A percentile compares a stretch with the other conserved stretches of the same genome.
phyloP scores from a whole-genome alignment of 2,797 vertebrate species.

The Myripristis jacobus region DNA sequence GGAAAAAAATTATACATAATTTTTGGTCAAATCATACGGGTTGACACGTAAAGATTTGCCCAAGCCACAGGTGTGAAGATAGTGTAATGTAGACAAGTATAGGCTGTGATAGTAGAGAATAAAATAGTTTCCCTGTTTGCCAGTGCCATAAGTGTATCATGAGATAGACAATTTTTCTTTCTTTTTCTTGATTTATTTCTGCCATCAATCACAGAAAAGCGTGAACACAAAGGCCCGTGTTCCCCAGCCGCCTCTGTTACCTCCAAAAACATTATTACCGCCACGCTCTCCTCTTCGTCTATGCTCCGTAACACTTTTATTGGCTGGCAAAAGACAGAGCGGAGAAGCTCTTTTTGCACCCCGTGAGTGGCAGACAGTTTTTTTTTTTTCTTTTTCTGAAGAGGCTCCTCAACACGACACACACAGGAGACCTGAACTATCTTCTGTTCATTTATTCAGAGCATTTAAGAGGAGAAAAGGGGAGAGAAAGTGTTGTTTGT shows the following conservation, averaged over 20 bases:
- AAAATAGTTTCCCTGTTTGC: too few species aligned
- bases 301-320: slow-evolving; percentile 37
- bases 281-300: not conserved
- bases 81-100: not conserved
- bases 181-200: slow-evolving; percentile 4
- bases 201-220: not conserved
- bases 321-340: slow-evolving; percentile 17
- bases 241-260: slow-evolving; percentile 18
- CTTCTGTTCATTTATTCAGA: slow-evolving; percentile 30
- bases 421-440: slow-evolving; percentile 23
- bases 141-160: not conserved
- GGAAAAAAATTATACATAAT: too few species aligned
- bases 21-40: too few species aligned
- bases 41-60: too few species aligned
- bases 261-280: slow-evolving; percentile 9
- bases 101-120: too few species aligned
- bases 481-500: not conserved
- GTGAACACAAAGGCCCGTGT: slow-evolving; percentile 18
- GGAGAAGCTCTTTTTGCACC: slow-evolving; percentile 23
- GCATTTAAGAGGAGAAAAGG: not conserved
- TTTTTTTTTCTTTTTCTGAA: too few species aligned
- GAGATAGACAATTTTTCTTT: not conserved
- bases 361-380: slow-evolving; percentile 9
- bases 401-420: slow-evolving; percentile 30
- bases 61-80: not conserved